These are phyloP conservation scores for Alviniconcha marisindica DNA, from an alignment of 1,140 invertebrate genomes.

Conservation along the genomic window DNA sequence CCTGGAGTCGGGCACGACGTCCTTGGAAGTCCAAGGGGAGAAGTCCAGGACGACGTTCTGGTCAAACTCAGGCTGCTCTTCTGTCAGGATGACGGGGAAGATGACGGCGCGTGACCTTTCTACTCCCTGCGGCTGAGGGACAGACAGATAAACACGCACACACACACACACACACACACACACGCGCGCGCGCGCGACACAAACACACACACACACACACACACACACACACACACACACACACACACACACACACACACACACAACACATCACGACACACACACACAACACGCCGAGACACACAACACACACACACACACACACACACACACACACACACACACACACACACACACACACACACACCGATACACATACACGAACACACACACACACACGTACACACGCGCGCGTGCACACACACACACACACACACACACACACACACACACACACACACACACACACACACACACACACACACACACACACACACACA, in stretches of 20 bases:
- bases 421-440: too few relatives aligned
- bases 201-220: neutral
- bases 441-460: too few relatives aligned
- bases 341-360: neutral
- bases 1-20: constrained; percentile 63
- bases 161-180: neutral
- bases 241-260: constrained; percentile 7
- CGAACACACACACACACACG: too few relatives aligned
- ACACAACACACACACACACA: neutral
- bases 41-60: constrained; percentile 21
- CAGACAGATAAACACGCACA: too few relatives aligned
- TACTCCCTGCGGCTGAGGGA: constrained; percentile 81
- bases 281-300: too few relatives aligned
- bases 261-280: neutral
- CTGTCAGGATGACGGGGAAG: constrained; percentile 83
- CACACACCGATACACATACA: too few relatives aligned
- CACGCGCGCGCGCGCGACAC: neutral
- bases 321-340: neutral
- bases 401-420: too few relatives aligned
- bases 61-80: constrained; percentile 66
- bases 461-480: too few relatives aligned
- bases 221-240: neutral
- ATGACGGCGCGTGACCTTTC: constrained; percentile 56
- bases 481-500: too few relatives aligned
- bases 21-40: constrained; percentile 50